Percentiles rank a stretch among this genome's conserved stretches.
Evolutionary conservation across 2,888 invertebrate genomes (phyloP).

Genomic region (Auanema freiburgensis): DNA sequence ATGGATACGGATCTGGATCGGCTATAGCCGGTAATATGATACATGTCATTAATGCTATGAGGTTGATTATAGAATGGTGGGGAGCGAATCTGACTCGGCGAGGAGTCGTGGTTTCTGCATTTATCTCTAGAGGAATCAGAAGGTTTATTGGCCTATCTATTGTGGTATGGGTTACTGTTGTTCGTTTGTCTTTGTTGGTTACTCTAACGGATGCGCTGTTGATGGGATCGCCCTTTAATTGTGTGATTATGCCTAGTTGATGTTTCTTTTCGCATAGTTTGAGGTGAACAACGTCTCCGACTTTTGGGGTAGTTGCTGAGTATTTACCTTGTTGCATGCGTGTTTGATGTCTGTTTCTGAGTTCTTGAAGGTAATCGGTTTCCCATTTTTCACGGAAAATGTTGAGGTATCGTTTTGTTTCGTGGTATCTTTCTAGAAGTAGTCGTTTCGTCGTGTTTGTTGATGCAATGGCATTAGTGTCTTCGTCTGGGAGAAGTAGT

Average conservation of each 20-base stretch:
- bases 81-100: too few relatives aligned
- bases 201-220: too few relatives aligned
- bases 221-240: too few relatives aligned
- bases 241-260: too few relatives aligned
- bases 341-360: neutral
- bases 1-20: too few relatives aligned
- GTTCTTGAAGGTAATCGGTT: neutral
- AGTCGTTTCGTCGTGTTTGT: constrained; percentile 1
- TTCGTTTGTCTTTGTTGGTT: too few relatives aligned
- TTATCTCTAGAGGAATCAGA: constrained; percentile 12
- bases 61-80: too few relatives aligned
- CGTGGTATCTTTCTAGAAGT: neutral
- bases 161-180: too few relatives aligned
- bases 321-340: neutral
- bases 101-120: too few relatives aligned
- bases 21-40: too few relatives aligned
- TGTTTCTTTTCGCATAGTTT: too few relatives aligned
- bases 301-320: neutral
- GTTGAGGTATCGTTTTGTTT: neutral
- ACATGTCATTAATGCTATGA: too few relatives aligned
- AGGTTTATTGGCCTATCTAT: constrained; percentile 1
- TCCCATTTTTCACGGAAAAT: neutral
- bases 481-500: neutral
- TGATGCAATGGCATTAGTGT: neutral
- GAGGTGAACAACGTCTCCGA: constrained; percentile 3